Evolutionary conservation across 2,797 vertebrate species (phyloP).

Genomic region (Tadarida brasiliensis): DNA sequence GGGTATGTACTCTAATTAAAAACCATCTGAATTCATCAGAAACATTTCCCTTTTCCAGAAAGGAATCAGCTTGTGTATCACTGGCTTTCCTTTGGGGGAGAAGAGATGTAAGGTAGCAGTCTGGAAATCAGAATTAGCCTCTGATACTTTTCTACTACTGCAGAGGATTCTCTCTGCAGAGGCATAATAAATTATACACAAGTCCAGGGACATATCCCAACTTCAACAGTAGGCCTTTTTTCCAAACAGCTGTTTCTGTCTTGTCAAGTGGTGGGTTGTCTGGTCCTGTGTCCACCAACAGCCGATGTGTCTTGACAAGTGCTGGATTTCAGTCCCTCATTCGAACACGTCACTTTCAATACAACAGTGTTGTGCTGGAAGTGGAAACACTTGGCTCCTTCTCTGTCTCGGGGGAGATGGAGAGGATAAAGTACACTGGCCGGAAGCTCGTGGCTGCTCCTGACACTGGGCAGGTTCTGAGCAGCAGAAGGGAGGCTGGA

Average conservation of each 20-base stretch:
- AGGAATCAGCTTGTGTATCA: not conserved
- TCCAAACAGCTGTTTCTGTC: not conserved
- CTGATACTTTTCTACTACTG: not conserved
- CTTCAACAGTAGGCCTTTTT: not conserved
- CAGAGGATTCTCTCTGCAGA: not conserved
- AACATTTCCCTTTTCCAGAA: not conserved
- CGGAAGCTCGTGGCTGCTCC: not conserved
- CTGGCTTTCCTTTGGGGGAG: not conserved
- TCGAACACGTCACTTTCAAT: not conserved
- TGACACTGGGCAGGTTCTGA: not conserved
- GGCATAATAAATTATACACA: too few species aligned
- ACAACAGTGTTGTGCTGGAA: not conserved
- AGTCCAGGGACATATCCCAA: not conserved
- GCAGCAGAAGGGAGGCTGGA: not conserved
- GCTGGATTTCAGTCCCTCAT: not conserved
- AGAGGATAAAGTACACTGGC: not conserved
- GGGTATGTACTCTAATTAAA: not conserved
- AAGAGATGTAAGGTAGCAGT: not conserved
- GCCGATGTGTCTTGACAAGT: not conserved
- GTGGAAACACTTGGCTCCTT: not conserved
- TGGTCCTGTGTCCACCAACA: not conserved
- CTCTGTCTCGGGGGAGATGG: not conserved
- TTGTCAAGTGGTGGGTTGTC: rapidly evolving
- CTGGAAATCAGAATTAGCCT: not conserved
- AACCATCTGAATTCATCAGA: not conserved